Percentiles rank a stretch among this genome's conserved stretches.
phyloP scores from a whole-genome alignment of 2,113 vertebrate species.

The Siniperca chuatsi region DNA sequence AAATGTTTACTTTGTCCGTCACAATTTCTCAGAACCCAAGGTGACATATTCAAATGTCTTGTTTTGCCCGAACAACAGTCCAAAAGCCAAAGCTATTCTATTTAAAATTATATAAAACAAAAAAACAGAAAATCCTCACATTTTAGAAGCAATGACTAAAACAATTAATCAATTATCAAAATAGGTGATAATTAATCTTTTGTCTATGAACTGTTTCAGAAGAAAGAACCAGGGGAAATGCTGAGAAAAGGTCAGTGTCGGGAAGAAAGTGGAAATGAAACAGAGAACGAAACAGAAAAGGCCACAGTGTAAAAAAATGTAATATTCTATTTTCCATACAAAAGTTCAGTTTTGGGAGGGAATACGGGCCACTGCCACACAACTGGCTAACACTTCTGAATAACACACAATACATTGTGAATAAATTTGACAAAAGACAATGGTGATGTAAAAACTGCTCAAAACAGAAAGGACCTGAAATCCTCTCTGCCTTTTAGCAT shows the following conservation, averaged over 20 bases:
- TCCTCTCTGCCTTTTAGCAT: no score
- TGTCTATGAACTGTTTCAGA: background rate
- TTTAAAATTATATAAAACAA: background rate
- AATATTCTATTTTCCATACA: background rate
- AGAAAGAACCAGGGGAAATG: background rate
- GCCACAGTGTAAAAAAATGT: slow-evolving; percentile 19
- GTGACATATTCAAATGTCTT: background rate
- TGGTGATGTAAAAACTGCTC: background rate
- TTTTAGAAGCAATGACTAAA: background rate
- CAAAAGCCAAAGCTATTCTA: background rate
- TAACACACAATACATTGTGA: background rate
- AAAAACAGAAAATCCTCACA: background rate
- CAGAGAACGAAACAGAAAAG: background rate
- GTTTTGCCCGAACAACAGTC: background rate
- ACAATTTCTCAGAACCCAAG: background rate
- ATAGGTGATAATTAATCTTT: background rate
- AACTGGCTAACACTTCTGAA: background rate
- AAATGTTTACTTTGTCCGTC: background rate
- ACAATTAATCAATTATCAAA: background rate
- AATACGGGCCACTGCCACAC: background rate
- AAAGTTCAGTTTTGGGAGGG: background rate
- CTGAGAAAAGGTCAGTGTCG: background rate
- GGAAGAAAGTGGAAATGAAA: background rate
- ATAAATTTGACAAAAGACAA: background rate
- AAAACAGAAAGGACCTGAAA: background rate